Evolutionary conservation across 2,888 invertebrate species (phyloP).

Genomic region (Epinotia ramella): DNA sequence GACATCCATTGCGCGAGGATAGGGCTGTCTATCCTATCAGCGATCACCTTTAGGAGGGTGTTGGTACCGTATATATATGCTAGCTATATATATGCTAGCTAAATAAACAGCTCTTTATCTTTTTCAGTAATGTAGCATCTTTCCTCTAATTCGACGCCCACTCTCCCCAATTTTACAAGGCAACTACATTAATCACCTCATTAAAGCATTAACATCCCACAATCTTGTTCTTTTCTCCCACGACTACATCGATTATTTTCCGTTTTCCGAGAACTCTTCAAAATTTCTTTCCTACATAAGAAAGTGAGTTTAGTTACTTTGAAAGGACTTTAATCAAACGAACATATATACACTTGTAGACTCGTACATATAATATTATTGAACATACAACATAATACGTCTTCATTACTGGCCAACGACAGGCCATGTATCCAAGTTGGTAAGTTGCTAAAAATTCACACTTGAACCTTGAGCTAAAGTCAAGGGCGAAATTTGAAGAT

Average conservation of each 20-base stretch:
- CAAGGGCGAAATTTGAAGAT: constrained; percentile 34
- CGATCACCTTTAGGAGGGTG: no score
- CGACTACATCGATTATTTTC: no score
- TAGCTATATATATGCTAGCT: no score
- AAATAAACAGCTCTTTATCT: background rate
- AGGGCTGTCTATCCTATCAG: no score
- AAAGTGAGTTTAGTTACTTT: background rate
- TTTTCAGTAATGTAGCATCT: background rate
- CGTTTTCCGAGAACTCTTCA: background rate
- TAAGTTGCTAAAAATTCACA: constrained; percentile 31
- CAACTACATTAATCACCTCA: background rate
- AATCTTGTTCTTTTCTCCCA: background rate
- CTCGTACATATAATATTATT: background rate
- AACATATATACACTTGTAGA: background rate
- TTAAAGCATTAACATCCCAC: background rate
- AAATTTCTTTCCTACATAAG: background rate
- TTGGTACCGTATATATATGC: no score
- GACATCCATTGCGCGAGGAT: no score
- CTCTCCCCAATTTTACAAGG: background rate
- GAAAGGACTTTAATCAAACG: no score
- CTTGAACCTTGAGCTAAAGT: constrained; percentile 31
- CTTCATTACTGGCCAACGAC: constrained; percentile 19
- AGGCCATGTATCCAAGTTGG: constrained; percentile 23
- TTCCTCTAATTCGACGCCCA: background rate
- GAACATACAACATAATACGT: constrained; percentile 5